Evolutionary conservation across 2,797 vertebrate species (phyloP), one percentile per base, ranked within the genome.

Genomic region (Semotilus atromaculatus): DNA sequence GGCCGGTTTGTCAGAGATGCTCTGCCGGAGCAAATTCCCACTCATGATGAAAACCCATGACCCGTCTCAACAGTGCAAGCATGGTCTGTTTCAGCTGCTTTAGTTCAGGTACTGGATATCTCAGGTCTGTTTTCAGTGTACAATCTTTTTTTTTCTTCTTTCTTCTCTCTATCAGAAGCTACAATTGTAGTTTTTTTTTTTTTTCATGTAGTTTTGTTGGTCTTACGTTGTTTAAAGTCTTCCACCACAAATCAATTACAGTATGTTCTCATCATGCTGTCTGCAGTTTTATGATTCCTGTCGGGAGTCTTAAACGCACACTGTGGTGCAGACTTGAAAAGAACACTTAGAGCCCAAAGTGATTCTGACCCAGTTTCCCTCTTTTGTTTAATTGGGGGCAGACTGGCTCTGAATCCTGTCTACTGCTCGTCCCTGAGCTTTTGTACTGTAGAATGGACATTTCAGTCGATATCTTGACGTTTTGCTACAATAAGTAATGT

Each of bases 11-110:
- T 82, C 68, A 82, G 75, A 68, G 75, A 79, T 85, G 72, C 81
- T 87, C 83, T 48, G 77, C 86, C n/a, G 23, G 88, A 92, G 91
- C 89, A 86, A 88, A 84, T 88, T 85, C 85, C 87, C 89, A 86
- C 93, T 93, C 91, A 90, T 90, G 90, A 93, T 92, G 91, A 91
- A 95, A 92, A 91, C 93, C 93, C 92, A 91, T 92, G 90, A 92
- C 48, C n/a, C 45, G 71, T 78, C 26, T 34, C 40, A 38, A n/a
- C 58, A 81, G 66, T 79, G 73, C 7, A 18, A 81, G 74, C 87
- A 86, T 86, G 40, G 78, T 38, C 72, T 76, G 78, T 85, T 81
- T 71, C 74, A 75, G 87, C 83, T 88, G 76, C 67, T 80, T 88
- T 84, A 80, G 89, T 90, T 91, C 88, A 92, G 89, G 90, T 91